Percentiles rank a stretch among this genome's conserved stretches.
phyloP scores from a whole-genome alignment of 2,797 vertebrate species.

The Mareca penelope region DNA sequence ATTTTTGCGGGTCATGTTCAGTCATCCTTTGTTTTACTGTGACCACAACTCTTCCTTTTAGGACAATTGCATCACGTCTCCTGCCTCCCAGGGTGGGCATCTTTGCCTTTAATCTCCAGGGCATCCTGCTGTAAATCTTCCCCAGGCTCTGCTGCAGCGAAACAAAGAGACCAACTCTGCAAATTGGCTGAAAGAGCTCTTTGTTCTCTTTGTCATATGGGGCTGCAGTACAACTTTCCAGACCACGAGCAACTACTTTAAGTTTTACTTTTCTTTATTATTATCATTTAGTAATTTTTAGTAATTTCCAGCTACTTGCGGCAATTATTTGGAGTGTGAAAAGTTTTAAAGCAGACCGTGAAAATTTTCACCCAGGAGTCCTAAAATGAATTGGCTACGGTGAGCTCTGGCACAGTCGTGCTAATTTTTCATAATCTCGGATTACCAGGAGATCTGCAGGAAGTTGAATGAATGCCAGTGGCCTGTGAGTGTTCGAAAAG shows the following conservation, averaged over 20 bases:
- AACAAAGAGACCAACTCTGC: slow-evolving; percentile 9
- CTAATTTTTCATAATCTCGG: background rate
- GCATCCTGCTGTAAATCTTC: slow-evolving; percentile 29
- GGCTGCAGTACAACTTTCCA: slow-evolving; percentile 29
- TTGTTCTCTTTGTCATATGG: slow-evolving; percentile 32
- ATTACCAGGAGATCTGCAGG: background rate
- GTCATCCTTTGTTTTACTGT: background rate
- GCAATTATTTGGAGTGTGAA: background rate
- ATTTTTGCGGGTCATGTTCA: background rate
- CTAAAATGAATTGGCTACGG: background rate
- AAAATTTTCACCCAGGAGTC: background rate
- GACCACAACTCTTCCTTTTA: background rate
- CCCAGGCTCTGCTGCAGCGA: background rate
- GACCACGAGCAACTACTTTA: background rate
- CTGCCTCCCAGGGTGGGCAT: slow-evolving; percentile 35
- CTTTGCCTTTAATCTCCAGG: slow-evolving; percentile 13
- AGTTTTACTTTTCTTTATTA: background rate
- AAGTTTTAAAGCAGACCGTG: background rate
- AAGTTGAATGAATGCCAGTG: background rate
- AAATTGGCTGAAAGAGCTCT: slow-evolving; percentile 32
- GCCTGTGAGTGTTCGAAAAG: background rate
- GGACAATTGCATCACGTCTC: background rate
- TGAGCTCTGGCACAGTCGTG: background rate
- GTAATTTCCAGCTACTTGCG: background rate
- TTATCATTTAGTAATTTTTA: background rate